Conservation (phyloP, 2,888 invertebrate species). For the Zelleria hepariella region DNA sequence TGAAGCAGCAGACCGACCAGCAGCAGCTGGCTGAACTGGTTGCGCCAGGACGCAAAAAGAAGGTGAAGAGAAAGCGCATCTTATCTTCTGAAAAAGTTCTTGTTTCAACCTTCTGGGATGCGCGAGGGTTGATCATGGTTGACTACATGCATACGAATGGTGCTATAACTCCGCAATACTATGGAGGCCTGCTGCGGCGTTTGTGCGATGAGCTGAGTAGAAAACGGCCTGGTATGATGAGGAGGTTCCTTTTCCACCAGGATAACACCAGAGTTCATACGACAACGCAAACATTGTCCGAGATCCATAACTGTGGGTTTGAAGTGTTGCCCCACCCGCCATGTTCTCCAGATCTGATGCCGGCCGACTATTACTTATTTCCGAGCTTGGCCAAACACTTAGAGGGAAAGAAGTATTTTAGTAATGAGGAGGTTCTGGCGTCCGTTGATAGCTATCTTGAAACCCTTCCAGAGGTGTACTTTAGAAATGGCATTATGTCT, state of each 20-base stretch:
- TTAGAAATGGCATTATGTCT: not conserved
- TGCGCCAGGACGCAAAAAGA: not conserved
- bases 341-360: not conserved
- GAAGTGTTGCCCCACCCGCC: not conserved
- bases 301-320: not conserved
- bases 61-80: not conserved
- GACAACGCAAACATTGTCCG: not conserved
- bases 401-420: not conserved
- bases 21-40: not conserved
- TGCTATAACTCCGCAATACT: not conserved
- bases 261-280: not conserved
- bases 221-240: not conserved
- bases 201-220: not conserved
- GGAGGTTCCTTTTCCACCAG: not conserved
- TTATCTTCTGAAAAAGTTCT: not conserved
- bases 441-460: not conserved
- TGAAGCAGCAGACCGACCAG: not conserved
- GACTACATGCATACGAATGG: not conserved
- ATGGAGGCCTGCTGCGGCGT: not conserved
- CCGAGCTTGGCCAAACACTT: not conserved
- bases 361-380: not conserved
- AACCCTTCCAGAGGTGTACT: not conserved
- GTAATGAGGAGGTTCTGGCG: not conserved
- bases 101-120: not conserved
- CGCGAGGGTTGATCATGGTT: not conserved